These are phyloP conservation scores for Agriopis aurantiaria DNA, from an alignment of 2,888 invertebrate genomes.

Conservation along the genomic window DNA sequence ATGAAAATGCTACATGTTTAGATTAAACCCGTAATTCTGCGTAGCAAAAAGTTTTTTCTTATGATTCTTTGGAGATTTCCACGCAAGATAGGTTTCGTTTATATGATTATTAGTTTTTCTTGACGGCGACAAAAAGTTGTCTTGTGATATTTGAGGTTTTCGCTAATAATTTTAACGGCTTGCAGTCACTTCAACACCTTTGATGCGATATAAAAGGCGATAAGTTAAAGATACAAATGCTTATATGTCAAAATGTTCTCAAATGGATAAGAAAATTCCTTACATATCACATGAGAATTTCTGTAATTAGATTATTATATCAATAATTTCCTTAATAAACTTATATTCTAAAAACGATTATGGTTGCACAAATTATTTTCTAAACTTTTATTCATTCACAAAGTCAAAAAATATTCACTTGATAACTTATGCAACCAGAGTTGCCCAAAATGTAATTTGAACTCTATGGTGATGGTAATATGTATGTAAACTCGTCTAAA, in stretches of 20 bases:
- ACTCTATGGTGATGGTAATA: slow-evolving; percentile 51
- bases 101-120: slow-evolving; percentile 1
- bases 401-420: neutral
- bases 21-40: too few species aligned
- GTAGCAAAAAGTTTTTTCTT: too few species aligned
- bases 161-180: neutral
- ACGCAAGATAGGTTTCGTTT: neutral
- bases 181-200: neutral
- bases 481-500: slow-evolving; percentile 37
- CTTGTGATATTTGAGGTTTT: slow-evolving; percentile 40
- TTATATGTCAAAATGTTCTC: too few species aligned
- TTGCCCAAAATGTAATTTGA: slow-evolving; percentile 27
- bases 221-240: neutral
- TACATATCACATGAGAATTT: slow-evolving; percentile 46
- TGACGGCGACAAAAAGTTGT: slow-evolving; percentile 44
- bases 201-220: neutral
- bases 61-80: too few species aligned
- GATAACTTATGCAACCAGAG: slow-evolving; percentile 25
- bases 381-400: neutral
- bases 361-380: slow-evolving; percentile 23
- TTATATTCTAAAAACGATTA: slow-evolving; percentile 28
- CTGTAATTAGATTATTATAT: slow-evolving; percentile 34
- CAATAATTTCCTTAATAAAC: slow-evolving; percentile 45
- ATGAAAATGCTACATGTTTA: too few species aligned
- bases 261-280: too few species aligned